Conservation (phyloP, 2,888 invertebrate genomes). For the Sphecodes monilicornis region DNA sequence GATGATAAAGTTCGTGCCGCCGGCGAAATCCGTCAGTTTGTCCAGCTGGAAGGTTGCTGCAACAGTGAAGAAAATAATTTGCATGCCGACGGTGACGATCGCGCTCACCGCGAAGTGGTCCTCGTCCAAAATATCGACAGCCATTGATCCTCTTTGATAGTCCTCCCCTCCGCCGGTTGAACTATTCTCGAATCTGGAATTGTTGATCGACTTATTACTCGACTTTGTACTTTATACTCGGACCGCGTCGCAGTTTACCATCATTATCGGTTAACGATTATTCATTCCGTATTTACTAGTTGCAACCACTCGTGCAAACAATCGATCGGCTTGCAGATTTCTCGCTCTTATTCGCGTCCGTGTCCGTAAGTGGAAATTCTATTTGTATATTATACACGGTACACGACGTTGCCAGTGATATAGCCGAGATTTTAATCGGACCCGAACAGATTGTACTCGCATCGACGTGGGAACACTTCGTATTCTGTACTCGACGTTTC, state of each 20-base stretch:
- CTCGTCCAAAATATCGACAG: conserved; percentile 90
- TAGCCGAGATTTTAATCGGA: conserved; percentile 7
- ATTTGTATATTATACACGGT: not conserved
- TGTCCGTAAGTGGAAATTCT: not conserved
- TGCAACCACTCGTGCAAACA: not conserved
- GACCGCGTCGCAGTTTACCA: not conserved
- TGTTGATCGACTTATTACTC: conserved; percentile 15
- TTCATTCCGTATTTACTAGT: not conserved
- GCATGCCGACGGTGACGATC: conserved; percentile 93
- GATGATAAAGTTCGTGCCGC: conserved; percentile 96
- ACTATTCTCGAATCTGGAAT: conserved; percentile 60
- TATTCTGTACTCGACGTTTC: not conserved
- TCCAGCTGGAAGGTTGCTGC: conserved; percentile 95
- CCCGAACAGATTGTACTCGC: not conserved
- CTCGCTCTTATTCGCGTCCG: not conserved
- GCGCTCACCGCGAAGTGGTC: conserved; percentile 95
- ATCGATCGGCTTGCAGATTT: not conserved
- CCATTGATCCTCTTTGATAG: conserved; percentile 85
- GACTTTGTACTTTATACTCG: not conserved
- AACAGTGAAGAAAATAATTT: conserved; percentile 94
- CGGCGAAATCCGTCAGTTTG: conserved; percentile 96
- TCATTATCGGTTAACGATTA: not conserved
- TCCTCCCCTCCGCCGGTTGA: conserved; percentile 39
- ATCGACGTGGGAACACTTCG: not conserved
- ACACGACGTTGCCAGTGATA: conserved; percentile 28